A percentile compares a stretch with the other conserved stretches of the same genome.
phyloP scores from a whole-genome alignment of 2,113 vertebrate species.

The Benitochromis conjunctus region DNA sequence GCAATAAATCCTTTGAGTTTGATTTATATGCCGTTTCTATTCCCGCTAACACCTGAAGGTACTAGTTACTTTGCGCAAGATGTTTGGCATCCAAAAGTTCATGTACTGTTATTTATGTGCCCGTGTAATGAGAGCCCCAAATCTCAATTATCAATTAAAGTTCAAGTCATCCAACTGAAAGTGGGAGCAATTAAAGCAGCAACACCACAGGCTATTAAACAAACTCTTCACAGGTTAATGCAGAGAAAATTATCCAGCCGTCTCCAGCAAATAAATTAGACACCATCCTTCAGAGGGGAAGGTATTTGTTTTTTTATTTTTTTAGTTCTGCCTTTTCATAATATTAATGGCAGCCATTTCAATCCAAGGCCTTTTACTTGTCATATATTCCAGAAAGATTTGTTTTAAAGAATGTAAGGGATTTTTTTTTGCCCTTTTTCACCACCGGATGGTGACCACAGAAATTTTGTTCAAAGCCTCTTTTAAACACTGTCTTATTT shows the following conservation, averaged over 20 bases:
- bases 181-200: constrained; percentile 10
- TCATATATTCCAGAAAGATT: background rate
- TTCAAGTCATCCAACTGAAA: constrained; percentile 1
- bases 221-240: constrained; percentile 9
- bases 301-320: background rate
- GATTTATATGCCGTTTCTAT: background rate
- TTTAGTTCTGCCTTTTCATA: background rate
- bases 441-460: background rate
- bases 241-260: background rate
- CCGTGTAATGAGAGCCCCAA: background rate
- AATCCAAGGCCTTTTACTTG: background rate
- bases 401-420: background rate
- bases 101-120: background rate
- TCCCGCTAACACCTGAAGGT: background rate
- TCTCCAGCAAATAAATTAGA: background rate
- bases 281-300: background rate
- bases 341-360: background rate
- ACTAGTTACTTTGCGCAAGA: background rate
- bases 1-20: background rate
- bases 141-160: constrained; percentile 34
- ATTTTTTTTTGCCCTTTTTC: background rate
- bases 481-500: background rate
- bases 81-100: background rate
- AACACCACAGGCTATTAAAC: constrained; percentile 4
- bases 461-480: background rate